Percentiles rank a stretch among this genome's conserved stretches.
Evolutionary conservation across 2,797 vertebrate species (phyloP).

Genomic region (Siniperca obscura): DNA sequence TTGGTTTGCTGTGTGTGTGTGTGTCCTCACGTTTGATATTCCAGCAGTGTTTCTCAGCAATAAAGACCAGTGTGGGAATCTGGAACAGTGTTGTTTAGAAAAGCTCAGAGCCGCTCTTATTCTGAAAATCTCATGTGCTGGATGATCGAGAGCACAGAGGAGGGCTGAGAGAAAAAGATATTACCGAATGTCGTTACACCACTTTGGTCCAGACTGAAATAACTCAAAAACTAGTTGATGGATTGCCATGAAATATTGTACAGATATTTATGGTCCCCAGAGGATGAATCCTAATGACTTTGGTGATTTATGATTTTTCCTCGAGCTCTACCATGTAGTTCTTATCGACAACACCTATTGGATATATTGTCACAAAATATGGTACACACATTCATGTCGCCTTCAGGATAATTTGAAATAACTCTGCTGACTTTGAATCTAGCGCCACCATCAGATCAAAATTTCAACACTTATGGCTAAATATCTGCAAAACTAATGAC

Average conservation of each 20-base stretch:
- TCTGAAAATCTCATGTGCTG: slow-evolving; percentile 6
- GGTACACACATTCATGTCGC: too few relatives aligned
- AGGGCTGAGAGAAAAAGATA: too few relatives aligned
- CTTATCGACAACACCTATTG: background rate
- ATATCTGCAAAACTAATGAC: too few relatives aligned
- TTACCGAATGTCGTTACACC: background rate
- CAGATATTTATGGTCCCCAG: background rate
- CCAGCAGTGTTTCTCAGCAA: slow-evolving; percentile 28
- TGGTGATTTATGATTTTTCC: too few relatives aligned
- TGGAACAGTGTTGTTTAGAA: slow-evolving; percentile 10
- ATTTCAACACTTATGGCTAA: too few relatives aligned
- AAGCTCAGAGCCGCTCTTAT: slow-evolving; percentile 20
- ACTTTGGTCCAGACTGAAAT: background rate
- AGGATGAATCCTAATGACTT: background rate
- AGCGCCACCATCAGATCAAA: background rate
- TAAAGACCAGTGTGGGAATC: slow-evolving; percentile 43
- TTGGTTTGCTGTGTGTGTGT: slow-evolving; percentile 4
- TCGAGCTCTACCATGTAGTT: background rate
- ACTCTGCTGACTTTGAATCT: background rate
- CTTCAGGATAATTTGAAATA: too few relatives aligned
- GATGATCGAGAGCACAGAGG: background rate
- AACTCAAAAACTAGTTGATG: background rate
- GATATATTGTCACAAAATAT: background rate
- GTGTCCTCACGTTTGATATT: slow-evolving; percentile 39
- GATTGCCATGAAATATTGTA: background rate